Evolutionary conservation across 2,797 vertebrate genomes (phyloP), one percentile per base, ranked within the genome.

Genomic region (Cynodonichthys magdalenae): DNA sequence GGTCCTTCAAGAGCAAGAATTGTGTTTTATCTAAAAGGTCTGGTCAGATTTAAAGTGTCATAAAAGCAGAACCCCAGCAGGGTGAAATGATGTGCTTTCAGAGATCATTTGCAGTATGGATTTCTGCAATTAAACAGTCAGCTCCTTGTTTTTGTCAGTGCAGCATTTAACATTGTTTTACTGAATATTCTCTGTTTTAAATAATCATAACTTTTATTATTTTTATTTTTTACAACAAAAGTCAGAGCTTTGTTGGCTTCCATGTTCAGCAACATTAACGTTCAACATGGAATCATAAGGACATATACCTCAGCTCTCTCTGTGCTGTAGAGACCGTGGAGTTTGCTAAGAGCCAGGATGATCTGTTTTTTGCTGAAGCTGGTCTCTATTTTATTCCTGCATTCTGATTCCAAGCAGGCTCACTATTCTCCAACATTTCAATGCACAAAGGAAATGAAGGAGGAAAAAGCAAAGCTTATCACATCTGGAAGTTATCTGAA

Each of bases 11-110:
- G 63, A 77, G 58, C n/a, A 27, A 49, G 41, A 54, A 34, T 57
- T 47, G 20, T 63, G 67, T 60, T 74, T 78, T 72, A 79, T 78
- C 66, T 63, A 27, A 59, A 73, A 54, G 75, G 65, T 71, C 73
- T 77, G 76, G 62, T 66, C 53, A 52, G 67, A 86, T 66, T 78
- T 63, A 69, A 66, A 75, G 46, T n/a, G n/a, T 74, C 52, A 63
- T 74, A 63, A 62, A 64, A 69, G 44, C 51, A 56, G 29, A 77
- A 56, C 69, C 63, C 59, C 57, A 60, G 31, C 62, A n/a, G 60
- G 57, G 65, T 28, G 52, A 61, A 69, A 57, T 47, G 34, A 57
- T 27, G 58, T 48, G 42, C n/a, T 31, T 71, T 50, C 15, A 15
- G 34, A 36, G 19, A 59, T 71, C 4, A 55, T 45, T 42, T 58